Percentiles rank a stretch among this genome's conserved stretches.
Conservation (phyloP, 2,888 invertebrate genomes). For the Acholoe squamosa region DNA sequence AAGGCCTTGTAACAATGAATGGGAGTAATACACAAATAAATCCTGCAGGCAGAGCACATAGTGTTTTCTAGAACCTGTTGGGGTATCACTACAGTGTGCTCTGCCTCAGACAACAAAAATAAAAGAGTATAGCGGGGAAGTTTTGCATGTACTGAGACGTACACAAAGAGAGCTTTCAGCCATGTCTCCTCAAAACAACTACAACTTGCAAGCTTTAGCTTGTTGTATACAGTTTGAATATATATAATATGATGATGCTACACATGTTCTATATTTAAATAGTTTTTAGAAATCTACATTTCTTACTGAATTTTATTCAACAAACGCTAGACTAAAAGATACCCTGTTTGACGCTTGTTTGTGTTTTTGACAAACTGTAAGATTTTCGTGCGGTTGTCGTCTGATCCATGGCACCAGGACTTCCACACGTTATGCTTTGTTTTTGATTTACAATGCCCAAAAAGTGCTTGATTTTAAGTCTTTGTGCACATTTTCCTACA, state of each 20-base stretch:
- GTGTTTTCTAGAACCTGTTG: no score
- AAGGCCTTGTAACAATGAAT: not conserved
- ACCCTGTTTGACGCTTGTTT: conserved; percentile 59
- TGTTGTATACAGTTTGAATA: conserved; percentile 31
- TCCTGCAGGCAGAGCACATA: no score
- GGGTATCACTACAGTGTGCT: no score
- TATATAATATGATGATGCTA: not conserved
- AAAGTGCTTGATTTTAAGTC: conserved; percentile 17
- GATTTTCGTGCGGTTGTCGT: not conserved
- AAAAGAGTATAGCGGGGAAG: not conserved
- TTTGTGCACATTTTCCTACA: conserved; percentile 17
- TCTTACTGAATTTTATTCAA: conserved; percentile 50
- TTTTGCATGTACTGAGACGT: not conserved
- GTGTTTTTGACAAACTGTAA: conserved; percentile 26
- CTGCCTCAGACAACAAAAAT: not conserved
- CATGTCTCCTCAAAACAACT: not conserved
- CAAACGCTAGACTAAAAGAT: conserved; percentile 48
- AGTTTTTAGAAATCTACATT: conserved; percentile 52
- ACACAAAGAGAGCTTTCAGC: conserved; percentile 23
- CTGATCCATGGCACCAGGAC: not conserved
- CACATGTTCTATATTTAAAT: conserved; percentile 16
- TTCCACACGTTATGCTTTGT: not conserved
- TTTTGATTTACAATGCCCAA: not conserved
- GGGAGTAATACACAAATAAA: no score
- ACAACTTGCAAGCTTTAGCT: conserved; percentile 22